Evolutionary conservation across 2,888 invertebrate genomes (phyloP).

Genomic region (Scrobipalpa atriplicella): DNA sequence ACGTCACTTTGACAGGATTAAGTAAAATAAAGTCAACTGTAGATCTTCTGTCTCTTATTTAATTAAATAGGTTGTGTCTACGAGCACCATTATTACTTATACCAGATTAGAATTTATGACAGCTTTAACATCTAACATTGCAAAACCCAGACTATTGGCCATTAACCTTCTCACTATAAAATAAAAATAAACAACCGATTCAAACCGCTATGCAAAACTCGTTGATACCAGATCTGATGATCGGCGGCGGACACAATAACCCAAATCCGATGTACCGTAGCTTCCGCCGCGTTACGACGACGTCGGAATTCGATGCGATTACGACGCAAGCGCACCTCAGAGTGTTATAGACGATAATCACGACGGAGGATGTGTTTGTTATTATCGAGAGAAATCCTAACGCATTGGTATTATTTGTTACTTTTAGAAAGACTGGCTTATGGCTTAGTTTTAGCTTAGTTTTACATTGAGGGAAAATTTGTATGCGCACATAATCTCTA

Average conservation of each 20-base stretch:
- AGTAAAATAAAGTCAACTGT: too few species aligned
- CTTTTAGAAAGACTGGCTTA: too few species aligned
- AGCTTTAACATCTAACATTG: too few species aligned
- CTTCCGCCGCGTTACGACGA: slow-evolving; percentile 6
- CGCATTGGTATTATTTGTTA: not conserved
- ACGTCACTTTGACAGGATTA: too few species aligned
- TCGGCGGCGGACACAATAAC: not conserved
- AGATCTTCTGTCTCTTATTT: too few species aligned
- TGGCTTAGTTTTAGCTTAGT: too few species aligned
- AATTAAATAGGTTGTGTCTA: too few species aligned
- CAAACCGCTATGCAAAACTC: slow-evolving; percentile 2
- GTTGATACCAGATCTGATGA: not conserved
- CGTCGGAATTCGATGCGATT: not conserved
- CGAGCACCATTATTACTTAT: too few species aligned
- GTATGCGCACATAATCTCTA: too few species aligned
- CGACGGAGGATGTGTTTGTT: not conserved
- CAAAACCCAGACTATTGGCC: slow-evolving; percentile 3
- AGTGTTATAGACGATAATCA: not conserved
- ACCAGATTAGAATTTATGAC: too few species aligned
- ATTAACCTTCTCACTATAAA: not conserved
- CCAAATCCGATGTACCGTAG: slow-evolving; percentile 15
- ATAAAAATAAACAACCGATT: not conserved
- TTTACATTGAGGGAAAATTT: too few species aligned
- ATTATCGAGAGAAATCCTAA: not conserved
- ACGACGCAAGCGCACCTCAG: not conserved